Conservation (phyloP, 2,888 invertebrate genomes). For the Strigamia maritima region DNA sequence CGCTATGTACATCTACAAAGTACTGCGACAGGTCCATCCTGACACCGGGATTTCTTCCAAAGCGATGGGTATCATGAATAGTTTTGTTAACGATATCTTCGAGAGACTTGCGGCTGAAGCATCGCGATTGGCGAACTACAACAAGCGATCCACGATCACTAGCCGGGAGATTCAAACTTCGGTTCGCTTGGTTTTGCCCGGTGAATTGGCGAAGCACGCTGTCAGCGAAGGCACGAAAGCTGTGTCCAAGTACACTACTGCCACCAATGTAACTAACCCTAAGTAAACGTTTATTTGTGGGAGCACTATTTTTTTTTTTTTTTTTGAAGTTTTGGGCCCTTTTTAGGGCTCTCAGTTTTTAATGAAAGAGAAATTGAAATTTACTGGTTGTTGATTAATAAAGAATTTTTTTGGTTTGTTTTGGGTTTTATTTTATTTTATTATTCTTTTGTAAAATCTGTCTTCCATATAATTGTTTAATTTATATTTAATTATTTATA, state of each 20-base stretch:
- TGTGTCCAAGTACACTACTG: too few relatives aligned
- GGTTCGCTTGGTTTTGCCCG: conserved; percentile 65
- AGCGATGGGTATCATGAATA: conserved; percentile 71
- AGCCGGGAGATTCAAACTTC: conserved; percentile 68
- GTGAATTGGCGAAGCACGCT: conserved; percentile 59
- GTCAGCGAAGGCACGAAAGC: too few relatives aligned
- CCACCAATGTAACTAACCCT: too few relatives aligned
- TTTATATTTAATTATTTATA: too few relatives aligned
- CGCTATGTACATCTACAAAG: conserved; percentile 60
- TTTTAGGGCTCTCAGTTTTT: conserved; percentile 33
- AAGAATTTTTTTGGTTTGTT: not conserved
- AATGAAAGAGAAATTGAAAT: not conserved
- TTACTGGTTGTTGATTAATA: not conserved
- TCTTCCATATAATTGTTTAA: too few relatives aligned
- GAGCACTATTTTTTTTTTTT: too few relatives aligned
- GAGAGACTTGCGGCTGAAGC: conserved; percentile 68
- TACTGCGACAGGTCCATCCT: conserved; percentile 61
- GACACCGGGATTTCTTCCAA: conserved; percentile 66
- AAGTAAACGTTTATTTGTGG: too few relatives aligned
- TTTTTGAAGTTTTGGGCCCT: too few relatives aligned
- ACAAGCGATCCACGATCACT: conserved; percentile 64
- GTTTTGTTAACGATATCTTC: conserved; percentile 70
- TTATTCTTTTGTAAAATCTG: too few relatives aligned
- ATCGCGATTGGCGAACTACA: conserved; percentile 62
- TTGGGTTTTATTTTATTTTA: too few relatives aligned